These are phyloP conservation scores for Neelides sp. DNA, from an alignment of 1,140 invertebrate genomes.

Conservation along the genomic window DNA sequence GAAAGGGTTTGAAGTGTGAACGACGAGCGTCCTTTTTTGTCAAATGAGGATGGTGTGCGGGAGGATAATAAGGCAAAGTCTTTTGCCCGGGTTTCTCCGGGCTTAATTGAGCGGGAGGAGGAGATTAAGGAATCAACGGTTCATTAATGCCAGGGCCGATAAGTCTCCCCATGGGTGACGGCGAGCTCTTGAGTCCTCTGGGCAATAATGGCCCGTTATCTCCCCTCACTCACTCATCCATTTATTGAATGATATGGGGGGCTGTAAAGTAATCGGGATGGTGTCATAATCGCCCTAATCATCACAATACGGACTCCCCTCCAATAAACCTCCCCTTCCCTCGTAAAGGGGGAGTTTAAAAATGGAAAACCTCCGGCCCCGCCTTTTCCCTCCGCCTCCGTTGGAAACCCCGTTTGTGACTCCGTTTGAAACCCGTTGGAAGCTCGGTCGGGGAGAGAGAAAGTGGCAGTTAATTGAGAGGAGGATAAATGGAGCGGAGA, in stretches of 20 bases:
- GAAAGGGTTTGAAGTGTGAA: neutral
- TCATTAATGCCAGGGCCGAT: conserved; percentile 28
- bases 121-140: conserved; percentile 31
- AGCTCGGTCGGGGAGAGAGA: neutral
- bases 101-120: conserved; percentile 29
- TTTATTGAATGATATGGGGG: too few relatives aligned
- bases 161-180: conserved; percentile 17
- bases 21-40: neutral
- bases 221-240: neutral
- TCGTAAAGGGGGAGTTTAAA: too few relatives aligned
- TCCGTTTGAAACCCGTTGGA: neutral
- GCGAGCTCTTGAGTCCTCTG: too few relatives aligned
- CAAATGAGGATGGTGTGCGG: too few relatives aligned
- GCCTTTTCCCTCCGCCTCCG: neutral
- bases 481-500: conserved; percentile 5
- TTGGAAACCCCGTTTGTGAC: neutral
- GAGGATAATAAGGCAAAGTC: too few relatives aligned
- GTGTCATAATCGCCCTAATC: too few relatives aligned
- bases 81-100: conserved; percentile 23
- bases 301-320: too few relatives aligned
- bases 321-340: neutral
- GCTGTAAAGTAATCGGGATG: too few relatives aligned
- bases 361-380: too few relatives aligned
- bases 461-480: conserved; percentile 5
- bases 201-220: too few relatives aligned